Base-by-base conservation (phyloP, 2,888 invertebrate species). In the Lordiphosa fenestrarum region DNA sequence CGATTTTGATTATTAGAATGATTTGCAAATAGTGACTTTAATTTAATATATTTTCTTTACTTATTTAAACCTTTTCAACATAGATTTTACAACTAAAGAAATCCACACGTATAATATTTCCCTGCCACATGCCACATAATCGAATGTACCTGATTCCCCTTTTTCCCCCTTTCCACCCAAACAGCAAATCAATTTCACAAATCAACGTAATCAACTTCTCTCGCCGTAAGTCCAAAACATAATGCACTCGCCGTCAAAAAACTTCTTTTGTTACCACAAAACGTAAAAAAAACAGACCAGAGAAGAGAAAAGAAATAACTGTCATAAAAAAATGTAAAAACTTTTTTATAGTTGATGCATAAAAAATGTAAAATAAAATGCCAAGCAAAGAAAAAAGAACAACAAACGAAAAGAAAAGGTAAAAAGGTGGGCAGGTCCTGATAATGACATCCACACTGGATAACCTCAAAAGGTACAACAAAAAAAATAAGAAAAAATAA, bases 171-270 rank as follows among this genome's bases (percentile, higher is more conserved):
- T 6, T 39, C 12, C 10, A 9, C 6, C 6, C 7, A n/a, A 13
- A 21, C 47, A 37, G 52, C 63, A 66, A 76, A 84, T 74, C 72
- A 80, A 83, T 86, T 83, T 64, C 74, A 71, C 85, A 86, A 84
- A 84, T 85, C 82, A 83, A 85, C 84, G 74, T 84, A 81, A 86
- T 74, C 74, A 82, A 83, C 81, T 85, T 66, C 71, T 66, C 69
- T 68, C 71, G 71, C 74, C 62, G 74, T 84, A 70, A 83, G 74
- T 68, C 74, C 71, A 61, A 63, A 53, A 67, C 73, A 77, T 73
- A 83, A 84, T 84, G 85, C 84, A 80, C 80, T 83, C 38, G 58
- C 69, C 59, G 60, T 52, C 61, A 30, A 30, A 30, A 30, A 75
- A 64, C 74, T 73, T 70, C 57, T 71, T 75, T 76, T 72, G 59